Base-by-base conservation (phyloP, 2,888 invertebrate species). In the Argyresthia albistria region DNA sequence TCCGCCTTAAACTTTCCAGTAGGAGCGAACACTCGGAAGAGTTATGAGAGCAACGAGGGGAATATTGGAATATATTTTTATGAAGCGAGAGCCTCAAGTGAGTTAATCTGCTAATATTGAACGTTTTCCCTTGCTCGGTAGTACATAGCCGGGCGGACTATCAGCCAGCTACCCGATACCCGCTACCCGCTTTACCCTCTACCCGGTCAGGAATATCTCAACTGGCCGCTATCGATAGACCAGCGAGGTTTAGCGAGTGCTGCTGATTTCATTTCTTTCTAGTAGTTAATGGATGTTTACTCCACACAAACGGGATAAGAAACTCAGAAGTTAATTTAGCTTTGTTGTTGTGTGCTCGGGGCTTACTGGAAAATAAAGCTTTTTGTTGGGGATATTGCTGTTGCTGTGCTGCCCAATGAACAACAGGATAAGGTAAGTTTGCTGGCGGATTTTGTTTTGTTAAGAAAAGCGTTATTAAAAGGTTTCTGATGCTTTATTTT, bases 81-180 rank as follows among this genome's bases (percentile, higher is more conserved):
- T 76, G 76, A 77, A 77, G 75, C 74, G 60, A 64, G 70, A 72
- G 73, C 70, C 72, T 73, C 76, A 63, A 72, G 73, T 70, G 70
- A 76, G 79, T 74, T 79, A 79, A 79, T 79, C 78, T 79, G 79
- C 79, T 82, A 80, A 82, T 81, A 82, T 81, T 80, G 79, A 53
- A 55, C 54, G 51, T 54, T 54, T 54, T 70, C 65, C 67, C 73
- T 25, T n/a, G n/a, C n/a, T n/a, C n/a, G n/a, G n/a, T n/a, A n/a
- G n/a, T n/a, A n/a, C n/a, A n/a, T 25, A 25, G 25, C 25, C 6
- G 25, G 25, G 25, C 6, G 25, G 25, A 25, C 25, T 6, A 25
- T 4, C 25, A 25, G 25, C 25, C 6, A 25, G 2, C 25, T 25
- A 25, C 25, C 6, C 25, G 25, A 25, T 25, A 25, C 25, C 25